Evolutionary conservation across 2,888 invertebrate species (phyloP), one percentile per base, ranked within the genome.

Genomic region (Chouioia cunea): DNA sequence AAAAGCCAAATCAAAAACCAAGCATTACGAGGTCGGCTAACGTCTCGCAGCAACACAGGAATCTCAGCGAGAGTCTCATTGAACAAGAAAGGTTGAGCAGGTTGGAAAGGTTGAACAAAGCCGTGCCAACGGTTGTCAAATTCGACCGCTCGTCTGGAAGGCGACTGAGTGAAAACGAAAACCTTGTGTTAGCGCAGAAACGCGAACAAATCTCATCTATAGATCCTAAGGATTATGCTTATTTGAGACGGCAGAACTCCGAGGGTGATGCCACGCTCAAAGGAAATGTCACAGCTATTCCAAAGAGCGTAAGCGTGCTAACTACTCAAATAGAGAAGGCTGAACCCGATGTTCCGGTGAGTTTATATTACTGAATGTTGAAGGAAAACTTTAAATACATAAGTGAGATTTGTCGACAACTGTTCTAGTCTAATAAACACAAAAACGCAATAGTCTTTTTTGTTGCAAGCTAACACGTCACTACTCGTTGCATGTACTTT

Each of bases 321-420:
- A 36, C 4, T 56, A 73, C 20, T 52, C 70, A 43, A 27, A 81
- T 79, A 44, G 83, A 83, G 10, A 84, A 82, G 70, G 73, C 76
- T 1, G 85, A 85, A 56, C 85, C 85, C 2, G 83, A 85, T 69
- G 84, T 85, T 27, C 86, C 86, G 57, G 70, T 74, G 53, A 73
- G 52, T 36, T 44, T 46, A 27, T 36, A n/a, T 18, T 27, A 6
- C 14, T 36, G n/a, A n/a, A n/a, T n/a, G n/a, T n/a, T n/a, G n/a
- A n/a, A n/a, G n/a, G n/a, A n/a, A n/a, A 36, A 36, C 12, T 36
- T 10, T 10, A 36, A 10, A 36, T 36, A 6, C 12, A 4, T 12
- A 36, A 36, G 10, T 10, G 36, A 36, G 36, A 36, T 36, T 6
- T 36, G 10, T 8, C 36, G 6, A 36, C 12, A 1, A 6, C 10